These are phyloP conservation scores for Urocyon cinereoargenteus DNA, from an alignment of 2,797 vertebrate genomes.

Conservation along the genomic window DNA sequence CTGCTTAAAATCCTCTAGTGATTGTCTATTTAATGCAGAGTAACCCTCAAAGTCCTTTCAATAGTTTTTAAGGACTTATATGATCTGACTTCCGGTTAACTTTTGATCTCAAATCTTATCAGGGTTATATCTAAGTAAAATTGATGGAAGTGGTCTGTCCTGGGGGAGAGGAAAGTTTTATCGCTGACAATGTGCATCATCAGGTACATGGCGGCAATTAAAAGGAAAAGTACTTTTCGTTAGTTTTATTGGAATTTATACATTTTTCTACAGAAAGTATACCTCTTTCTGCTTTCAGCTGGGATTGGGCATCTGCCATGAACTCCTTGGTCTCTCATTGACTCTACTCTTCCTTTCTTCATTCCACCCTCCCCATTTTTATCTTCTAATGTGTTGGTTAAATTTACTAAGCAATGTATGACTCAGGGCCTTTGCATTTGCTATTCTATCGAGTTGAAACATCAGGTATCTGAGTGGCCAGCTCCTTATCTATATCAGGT, in stretches of 20 bases:
- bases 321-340: neutral
- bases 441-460: neutral
- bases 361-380: neutral
- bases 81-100: neutral
- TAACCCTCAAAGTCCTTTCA: neutral
- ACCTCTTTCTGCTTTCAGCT: neutral
- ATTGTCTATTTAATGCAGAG: neutral
- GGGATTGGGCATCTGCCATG: neutral
- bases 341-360: neutral
- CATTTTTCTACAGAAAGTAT: neutral
- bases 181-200: neutral
- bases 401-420: neutral
- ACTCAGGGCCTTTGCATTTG: neutral
- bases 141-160: neutral
- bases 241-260: neutral
- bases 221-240: neutral
- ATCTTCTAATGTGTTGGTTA: neutral
- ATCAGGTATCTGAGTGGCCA: neutral
- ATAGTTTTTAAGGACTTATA: neutral
- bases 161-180: neutral
- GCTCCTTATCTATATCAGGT: neutral
- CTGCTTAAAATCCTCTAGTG: neutral
- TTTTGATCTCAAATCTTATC: neutral
- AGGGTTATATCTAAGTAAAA: neutral
- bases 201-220: neutral